Conservation (phyloP, 1,140 invertebrate genomes). For the Drosophila orosa region DNA sequence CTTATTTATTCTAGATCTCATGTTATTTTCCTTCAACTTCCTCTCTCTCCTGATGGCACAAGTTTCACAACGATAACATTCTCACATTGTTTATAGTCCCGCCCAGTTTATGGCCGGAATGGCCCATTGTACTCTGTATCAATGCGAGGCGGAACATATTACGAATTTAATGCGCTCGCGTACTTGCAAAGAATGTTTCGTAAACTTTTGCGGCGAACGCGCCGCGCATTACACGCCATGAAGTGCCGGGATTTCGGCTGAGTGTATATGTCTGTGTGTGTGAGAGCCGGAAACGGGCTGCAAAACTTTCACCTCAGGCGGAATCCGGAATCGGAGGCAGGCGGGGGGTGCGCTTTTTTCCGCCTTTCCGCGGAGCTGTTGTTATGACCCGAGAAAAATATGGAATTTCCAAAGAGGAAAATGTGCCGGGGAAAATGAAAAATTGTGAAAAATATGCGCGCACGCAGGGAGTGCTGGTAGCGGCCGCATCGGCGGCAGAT, state of each 20-base stretch:
- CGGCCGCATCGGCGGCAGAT: slow-evolving; percentile 42
- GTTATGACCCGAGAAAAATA: slow-evolving; percentile 67
- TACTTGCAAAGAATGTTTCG: slow-evolving; percentile 67
- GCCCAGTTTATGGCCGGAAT: slow-evolving; percentile 22
- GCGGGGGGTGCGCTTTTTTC: slow-evolving; percentile 22
- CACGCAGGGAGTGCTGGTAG: slow-evolving; percentile 23
- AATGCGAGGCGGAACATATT: slow-evolving; percentile 74
- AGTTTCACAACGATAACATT: slow-evolving; percentile 7
- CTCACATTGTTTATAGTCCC: slow-evolving; percentile 33
- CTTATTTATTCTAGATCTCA: no score
- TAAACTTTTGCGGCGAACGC: slow-evolving; percentile 72
- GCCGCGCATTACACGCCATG: slow-evolving; percentile 69
- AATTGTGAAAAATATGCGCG: slow-evolving; percentile 70
- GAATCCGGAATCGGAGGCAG: slow-evolving; percentile 11
- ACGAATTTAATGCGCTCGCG: slow-evolving; percentile 79
- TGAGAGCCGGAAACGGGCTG: slow-evolving; percentile 75
- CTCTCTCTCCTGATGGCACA: not conserved
- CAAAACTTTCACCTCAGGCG: slow-evolving; percentile 78
- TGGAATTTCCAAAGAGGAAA: slow-evolving; percentile 71
- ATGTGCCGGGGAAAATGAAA: slow-evolving; percentile 66
- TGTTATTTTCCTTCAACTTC: not conserved
- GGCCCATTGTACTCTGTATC: slow-evolving; percentile 52
- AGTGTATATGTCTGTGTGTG: slow-evolving; percentile 4
- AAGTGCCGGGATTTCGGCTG: slow-evolving; percentile 36
- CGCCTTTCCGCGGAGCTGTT: slow-evolving; percentile 22